A percentile compares a stretch with the other conserved stretches of the same genome.
phyloP scores from a whole-genome alignment of 2,113 vertebrate species.

The Amblyornis subalaris region DNA sequence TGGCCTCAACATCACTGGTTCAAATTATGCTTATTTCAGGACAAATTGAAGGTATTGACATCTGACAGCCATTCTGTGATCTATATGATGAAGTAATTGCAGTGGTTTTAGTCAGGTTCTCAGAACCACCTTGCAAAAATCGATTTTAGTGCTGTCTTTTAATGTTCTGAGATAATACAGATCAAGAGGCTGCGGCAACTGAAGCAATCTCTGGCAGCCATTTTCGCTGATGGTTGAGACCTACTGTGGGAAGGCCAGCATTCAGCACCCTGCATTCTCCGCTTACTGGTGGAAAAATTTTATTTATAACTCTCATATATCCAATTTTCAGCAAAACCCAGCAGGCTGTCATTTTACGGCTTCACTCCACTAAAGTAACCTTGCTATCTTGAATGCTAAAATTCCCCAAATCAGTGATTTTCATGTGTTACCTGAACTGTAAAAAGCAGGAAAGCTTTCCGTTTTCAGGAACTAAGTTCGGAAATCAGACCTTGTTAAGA shows the following conservation, averaged over 20 bases:
- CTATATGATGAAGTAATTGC: not conserved
- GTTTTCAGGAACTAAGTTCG: not conserved
- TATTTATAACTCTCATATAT: not conserved
- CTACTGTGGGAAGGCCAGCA: not conserved
- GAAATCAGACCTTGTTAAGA: not conserved
- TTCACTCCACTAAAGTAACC: not conserved
- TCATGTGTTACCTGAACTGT: not conserved
- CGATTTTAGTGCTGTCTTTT: not conserved
- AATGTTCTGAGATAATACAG: not conserved
- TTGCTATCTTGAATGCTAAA: not conserved
- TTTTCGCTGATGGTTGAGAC: not conserved
- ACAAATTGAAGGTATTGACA: not conserved
- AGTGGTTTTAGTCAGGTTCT: not conserved
- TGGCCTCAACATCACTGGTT: not conserved
- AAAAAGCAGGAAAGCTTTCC: not conserved
- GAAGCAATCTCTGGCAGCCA: not conserved
- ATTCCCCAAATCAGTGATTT: not conserved
- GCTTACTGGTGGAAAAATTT: not conserved
- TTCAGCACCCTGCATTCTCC: not conserved
- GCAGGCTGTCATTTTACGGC: not conserved
- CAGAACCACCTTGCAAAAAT: not conserved
- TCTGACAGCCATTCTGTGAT: not conserved
- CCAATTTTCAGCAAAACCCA: not conserved
- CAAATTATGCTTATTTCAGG: not conserved
- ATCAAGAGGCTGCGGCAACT: not conserved